Evolutionary conservation across 2,113 vertebrate genomes (phyloP), one percentile per base, ranked within the genome.

Genomic region (Apteryx owenii): DNA sequence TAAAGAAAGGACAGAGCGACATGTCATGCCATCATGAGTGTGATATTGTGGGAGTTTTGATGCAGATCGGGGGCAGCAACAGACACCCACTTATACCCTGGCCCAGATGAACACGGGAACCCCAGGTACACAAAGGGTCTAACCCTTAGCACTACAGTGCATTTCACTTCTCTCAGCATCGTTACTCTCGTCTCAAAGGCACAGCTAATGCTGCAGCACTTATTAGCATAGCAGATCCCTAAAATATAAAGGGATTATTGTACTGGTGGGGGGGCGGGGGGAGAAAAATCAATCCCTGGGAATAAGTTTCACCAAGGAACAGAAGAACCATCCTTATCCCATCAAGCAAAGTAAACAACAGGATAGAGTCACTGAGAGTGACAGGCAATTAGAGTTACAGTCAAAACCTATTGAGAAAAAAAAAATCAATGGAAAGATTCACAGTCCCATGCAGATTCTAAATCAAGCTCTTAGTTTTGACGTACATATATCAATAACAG

Each of bases 291-390:
- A 29, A 60, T 77, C 54, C 60, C 33, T 51, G 90, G 62, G 76
- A 96, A 92, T 40, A 58, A 23, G 62, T 81, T 64, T 96, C 81
- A 42, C 62, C 29, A 29, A 95, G 81, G 68, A 95, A 92, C 62
- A 85, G 66, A 91, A 85, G 60, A 90, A 88, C 4, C 16, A 96
- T 85, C 79, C 79, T 91, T 90, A 91, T 65, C 75, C 96, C 81
- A 82, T 86, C 88, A 85, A 90, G 60, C 33, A 88, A 85, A 93
- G 85, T 77, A 95, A 84, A 95, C 77, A 96, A 80, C 78, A 72
- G 62, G 60, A 83, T 18, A 87, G 76, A 84, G 61, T 29, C 84
- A 29, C 51, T 0, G 0, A 75, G 81, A 85, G 77, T 0, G 9
- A 82, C 6, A 85, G 75, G 62, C 85, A 77, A 85, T 92, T 89